A percentile compares a stretch with the other conserved stretches of the same genome.
Conservation (phyloP, 2,888 invertebrate species). For the Tubulanus polymorphus region DNA sequence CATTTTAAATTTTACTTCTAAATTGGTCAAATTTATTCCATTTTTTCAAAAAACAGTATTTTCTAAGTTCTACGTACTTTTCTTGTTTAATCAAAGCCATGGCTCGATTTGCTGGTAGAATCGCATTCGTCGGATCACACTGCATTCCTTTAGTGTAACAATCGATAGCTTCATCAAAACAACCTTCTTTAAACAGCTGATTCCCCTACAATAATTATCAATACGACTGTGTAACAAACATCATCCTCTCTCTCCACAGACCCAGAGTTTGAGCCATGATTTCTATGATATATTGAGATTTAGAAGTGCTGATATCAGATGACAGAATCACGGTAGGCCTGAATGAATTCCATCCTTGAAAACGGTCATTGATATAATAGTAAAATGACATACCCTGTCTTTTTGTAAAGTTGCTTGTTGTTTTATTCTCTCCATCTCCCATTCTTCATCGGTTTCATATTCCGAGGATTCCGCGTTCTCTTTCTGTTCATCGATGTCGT, state of each 20-base stretch:
- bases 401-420: conserved; percentile 68
- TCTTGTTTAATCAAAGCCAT: conserved; percentile 78
- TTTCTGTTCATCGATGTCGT: conserved; percentile 36
- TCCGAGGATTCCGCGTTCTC: conserved; percentile 24
- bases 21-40: too few species aligned
- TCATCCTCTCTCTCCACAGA: too few species aligned
- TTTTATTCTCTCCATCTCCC: conserved; percentile 49
- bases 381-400: conserved; percentile 59
- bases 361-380: neutral
- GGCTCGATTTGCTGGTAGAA: conserved; percentile 83
- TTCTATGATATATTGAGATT: too few species aligned
- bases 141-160: conserved; percentile 51
- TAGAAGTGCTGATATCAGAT: too few species aligned
- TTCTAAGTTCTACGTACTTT: conserved; percentile 52
- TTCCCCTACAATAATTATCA: conserved; percentile 46
- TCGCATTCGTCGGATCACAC: conserved; percentile 56
- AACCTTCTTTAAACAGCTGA: conserved; percentile 47
- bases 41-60: too few species aligned
- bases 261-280: too few species aligned
- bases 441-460: conserved; percentile 50
- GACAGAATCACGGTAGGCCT: too few species aligned
- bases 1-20: too few species aligned
- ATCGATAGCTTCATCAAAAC: conserved; percentile 50
- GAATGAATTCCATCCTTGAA: too few species aligned
- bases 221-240: too few species aligned